Evolutionary conservation across 2,113 vertebrate genomes (phyloP).

Genomic region (Phaethornis superciliosus): DNA sequence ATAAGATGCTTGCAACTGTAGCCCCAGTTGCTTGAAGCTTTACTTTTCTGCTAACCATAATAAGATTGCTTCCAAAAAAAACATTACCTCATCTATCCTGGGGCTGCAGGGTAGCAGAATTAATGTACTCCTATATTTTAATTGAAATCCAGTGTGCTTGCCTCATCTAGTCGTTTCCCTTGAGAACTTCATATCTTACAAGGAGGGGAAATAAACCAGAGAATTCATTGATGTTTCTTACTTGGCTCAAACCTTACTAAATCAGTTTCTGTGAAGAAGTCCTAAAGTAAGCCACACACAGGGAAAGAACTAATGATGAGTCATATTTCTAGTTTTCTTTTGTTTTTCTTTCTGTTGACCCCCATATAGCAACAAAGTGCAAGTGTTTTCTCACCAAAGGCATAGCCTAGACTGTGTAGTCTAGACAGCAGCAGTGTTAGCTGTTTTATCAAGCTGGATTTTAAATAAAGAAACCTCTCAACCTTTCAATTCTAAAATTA

Average conservation of each 20-base stretch:
- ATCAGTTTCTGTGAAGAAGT: constrained; percentile 78
- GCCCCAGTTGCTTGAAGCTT: constrained; percentile 30
- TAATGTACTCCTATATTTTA: constrained; percentile 56
- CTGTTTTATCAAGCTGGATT: neutral
- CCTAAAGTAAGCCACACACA: constrained; percentile 63
- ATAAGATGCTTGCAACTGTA: constrained; percentile 41
- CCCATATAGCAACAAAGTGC: constrained; percentile 72
- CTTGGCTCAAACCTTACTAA: constrained; percentile 68
- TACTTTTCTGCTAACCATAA: constrained; percentile 62
- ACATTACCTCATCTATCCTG: constrained; percentile 65
- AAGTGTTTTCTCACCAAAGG: constrained; percentile 45
- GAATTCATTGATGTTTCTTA: constrained; percentile 63
- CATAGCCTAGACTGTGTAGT: neutral
- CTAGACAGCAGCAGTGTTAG: constrained; percentile 20
- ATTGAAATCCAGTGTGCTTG: constrained; percentile 59
- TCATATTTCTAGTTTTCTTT: constrained; percentile 73
- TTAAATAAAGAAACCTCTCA: neutral
- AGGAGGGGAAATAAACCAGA: constrained; percentile 49
- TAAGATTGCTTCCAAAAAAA: constrained; percentile 63
- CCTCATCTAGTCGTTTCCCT: constrained; percentile 50
- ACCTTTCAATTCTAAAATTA: constrained; percentile 65
- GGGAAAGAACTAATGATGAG: constrained; percentile 75
- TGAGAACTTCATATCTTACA: constrained; percentile 57
- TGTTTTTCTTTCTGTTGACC: constrained; percentile 82
- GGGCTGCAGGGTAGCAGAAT: constrained; percentile 42